Evolutionary conservation across 1,140 invertebrate species (phyloP).

Genomic region (Drosophila navojoa): DNA sequence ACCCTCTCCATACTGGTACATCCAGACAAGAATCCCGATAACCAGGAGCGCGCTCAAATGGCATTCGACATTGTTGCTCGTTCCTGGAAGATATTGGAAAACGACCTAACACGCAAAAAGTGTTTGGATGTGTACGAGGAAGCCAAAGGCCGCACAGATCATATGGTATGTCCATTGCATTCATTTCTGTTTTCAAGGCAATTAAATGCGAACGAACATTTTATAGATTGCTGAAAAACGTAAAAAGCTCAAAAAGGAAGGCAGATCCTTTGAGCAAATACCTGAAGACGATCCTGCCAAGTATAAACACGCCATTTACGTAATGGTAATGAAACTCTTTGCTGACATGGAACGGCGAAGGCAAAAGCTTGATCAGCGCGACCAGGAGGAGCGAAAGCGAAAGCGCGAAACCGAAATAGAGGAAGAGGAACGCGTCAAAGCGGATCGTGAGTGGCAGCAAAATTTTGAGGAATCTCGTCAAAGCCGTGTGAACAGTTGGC

Average conservation of each 20-base stretch:
- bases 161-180: conserved; percentile 88
- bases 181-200: background rate
- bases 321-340: conserved; percentile 99
- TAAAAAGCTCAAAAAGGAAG: conserved; percentile 97
- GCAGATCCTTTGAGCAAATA: conserved; percentile 89
- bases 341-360: conserved; percentile 97
- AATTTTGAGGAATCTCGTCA: conserved; percentile 99
- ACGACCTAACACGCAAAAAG: conserved; percentile 96
- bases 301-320: conserved; percentile 97
- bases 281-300: conserved; percentile 98
- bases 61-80: conserved; percentile 98
- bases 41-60: conserved; percentile 96
- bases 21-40: conserved; percentile 92
- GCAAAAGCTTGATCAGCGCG: conserved; percentile 92
- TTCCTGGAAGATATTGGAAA: conserved; percentile 98
- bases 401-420: conserved; percentile 97
- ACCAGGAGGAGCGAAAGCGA: conserved; percentile 96
- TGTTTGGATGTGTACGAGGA: conserved; percentile 99
- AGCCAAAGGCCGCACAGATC: conserved; percentile 96
- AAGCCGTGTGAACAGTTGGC: conserved; percentile 97
- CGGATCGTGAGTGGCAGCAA: conserved; percentile 97
- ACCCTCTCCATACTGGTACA: conserved; percentile 98
- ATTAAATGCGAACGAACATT: background rate
- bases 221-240: conserved; percentile 95
- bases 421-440: conserved; percentile 94